These are phyloP conservation scores for Caenorhabditis tropicalis DNA, from an alignment of 1,140 invertebrate species.

Conservation along the genomic window DNA sequence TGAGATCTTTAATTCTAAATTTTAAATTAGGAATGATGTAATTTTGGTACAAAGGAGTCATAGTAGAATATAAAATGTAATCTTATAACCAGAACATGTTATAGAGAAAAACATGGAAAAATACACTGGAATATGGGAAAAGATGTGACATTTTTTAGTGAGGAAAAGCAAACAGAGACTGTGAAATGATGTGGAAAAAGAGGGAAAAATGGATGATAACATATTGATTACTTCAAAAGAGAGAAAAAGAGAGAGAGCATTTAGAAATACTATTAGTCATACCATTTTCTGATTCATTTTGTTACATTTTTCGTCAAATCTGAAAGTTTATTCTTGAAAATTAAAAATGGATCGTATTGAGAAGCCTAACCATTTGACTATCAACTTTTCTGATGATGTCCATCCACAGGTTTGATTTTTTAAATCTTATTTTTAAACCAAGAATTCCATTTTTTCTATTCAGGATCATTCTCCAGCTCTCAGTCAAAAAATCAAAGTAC, in stretches of 20 bases:
- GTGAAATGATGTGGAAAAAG: conserved; percentile 18
- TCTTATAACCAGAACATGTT: too few species aligned
- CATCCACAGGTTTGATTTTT: neutral
- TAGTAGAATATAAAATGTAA: too few species aligned
- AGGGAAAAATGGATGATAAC: conserved; percentile 19
- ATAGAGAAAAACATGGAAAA: neutral
- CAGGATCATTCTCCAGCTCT: conserved; percentile 57
- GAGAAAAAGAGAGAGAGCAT: neutral
- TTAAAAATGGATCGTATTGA: neutral
- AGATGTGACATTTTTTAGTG: conserved; percentile 21
- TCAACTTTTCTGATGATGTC: neutral
- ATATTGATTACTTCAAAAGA: conserved; percentile 19
- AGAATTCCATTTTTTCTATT: neutral
- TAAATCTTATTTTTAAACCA: neutral
- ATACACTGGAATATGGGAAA: too few species aligned
- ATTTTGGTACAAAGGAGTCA: neutral
- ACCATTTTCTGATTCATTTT: neutral
- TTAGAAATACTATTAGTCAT: neutral
- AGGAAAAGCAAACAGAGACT: conserved; percentile 25
- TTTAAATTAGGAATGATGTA: neutral
- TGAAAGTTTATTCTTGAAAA: neutral
- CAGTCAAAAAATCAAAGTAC: conserved; percentile 53
- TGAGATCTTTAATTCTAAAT: neutral
- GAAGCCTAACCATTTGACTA: conserved; percentile 7
- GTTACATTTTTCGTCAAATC: neutral